A percentile compares a stretch with the other conserved stretches of the same genome.
Evolutionary conservation across 2,888 invertebrate genomes (phyloP).

Genomic region (Mythimna vitellina): DNA sequence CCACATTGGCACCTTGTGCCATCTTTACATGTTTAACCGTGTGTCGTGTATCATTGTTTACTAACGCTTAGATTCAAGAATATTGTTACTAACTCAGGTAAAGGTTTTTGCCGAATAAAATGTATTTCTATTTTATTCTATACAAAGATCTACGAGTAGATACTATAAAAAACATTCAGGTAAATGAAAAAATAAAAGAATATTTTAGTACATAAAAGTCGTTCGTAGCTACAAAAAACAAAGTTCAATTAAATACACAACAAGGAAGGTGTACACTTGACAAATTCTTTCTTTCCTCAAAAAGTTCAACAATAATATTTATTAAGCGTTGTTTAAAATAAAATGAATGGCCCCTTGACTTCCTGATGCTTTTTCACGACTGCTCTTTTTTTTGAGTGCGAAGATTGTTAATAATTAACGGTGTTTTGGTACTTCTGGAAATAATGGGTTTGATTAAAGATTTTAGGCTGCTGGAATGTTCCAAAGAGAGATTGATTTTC

Average conservation of each 20-base stretch:
- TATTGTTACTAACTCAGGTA: too few relatives aligned
- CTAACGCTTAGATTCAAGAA: too few relatives aligned
- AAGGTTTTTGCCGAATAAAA: too few relatives aligned
- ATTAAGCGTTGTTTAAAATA: constrained; percentile 42
- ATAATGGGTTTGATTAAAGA: not conserved
- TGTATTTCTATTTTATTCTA: too few relatives aligned
- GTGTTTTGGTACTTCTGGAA: not conserved
- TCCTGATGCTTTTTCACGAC: constrained; percentile 30
- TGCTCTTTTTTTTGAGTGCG: not conserved
- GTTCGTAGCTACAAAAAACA: not conserved
- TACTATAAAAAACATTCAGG: too few relatives aligned
- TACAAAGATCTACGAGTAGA: too few relatives aligned
- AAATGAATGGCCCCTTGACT: constrained; percentile 37
- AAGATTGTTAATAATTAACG: not conserved
- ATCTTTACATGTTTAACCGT: too few relatives aligned
- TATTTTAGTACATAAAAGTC: not conserved
- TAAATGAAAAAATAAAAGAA: not conserved
- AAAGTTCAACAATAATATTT: constrained; percentile 30
- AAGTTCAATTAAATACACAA: constrained; percentile 19
- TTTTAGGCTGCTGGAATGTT: not conserved
- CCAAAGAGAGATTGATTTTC: too few relatives aligned
- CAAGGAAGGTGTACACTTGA: constrained; percentile 16
- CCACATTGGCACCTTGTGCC: too few relatives aligned
- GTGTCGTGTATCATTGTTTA: too few relatives aligned
- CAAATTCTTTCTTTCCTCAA: constrained; percentile 16